A percentile compares a stretch with the other conserved stretches of the same genome.
Conservation (phyloP, 2,113 vertebrate genomes). For the Paramormyrops kingsleyae region DNA sequence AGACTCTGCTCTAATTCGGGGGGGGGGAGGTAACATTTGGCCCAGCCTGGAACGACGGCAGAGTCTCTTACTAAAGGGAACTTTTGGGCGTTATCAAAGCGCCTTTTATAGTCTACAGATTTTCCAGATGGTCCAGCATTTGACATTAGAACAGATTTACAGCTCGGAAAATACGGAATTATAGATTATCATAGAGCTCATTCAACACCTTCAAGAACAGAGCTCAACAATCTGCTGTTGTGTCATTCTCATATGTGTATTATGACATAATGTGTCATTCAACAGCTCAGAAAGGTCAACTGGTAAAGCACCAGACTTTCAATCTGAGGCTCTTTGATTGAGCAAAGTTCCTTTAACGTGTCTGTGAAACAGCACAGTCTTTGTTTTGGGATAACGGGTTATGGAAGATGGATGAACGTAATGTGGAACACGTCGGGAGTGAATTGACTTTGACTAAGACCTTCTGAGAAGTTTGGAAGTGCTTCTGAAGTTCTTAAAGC, state of each 20-base stretch:
- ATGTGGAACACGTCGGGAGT: not conserved
- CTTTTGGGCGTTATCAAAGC: slow-evolving; percentile 14
- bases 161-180: slow-evolving; percentile 12
- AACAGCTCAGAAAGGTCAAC: not conserved
- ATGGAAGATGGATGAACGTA: not conserved
- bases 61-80: not conserved
- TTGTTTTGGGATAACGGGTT: not conserved
- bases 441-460: not conserved
- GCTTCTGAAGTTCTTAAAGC: not conserved
- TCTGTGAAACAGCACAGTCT: not conserved
- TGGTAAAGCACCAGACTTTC: not conserved
- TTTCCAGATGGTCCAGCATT: not conserved
- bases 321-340: not conserved
- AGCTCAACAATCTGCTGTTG: not conserved
- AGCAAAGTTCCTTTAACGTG: not conserved
- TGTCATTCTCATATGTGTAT: not conserved
- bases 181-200: slow-evolving; percentile 1
- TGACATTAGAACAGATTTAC: slow-evolving; percentile 10
- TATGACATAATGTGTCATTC: not conserved
- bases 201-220: not conserved
- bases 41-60: not conserved
- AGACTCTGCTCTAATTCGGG: not conserved
- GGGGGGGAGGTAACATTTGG: not conserved
- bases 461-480: not conserved
- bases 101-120: slow-evolving; percentile 9